phyloP scores from a whole-genome alignment of 1,140 invertebrate species.

The Pomacea maculata region DNA sequence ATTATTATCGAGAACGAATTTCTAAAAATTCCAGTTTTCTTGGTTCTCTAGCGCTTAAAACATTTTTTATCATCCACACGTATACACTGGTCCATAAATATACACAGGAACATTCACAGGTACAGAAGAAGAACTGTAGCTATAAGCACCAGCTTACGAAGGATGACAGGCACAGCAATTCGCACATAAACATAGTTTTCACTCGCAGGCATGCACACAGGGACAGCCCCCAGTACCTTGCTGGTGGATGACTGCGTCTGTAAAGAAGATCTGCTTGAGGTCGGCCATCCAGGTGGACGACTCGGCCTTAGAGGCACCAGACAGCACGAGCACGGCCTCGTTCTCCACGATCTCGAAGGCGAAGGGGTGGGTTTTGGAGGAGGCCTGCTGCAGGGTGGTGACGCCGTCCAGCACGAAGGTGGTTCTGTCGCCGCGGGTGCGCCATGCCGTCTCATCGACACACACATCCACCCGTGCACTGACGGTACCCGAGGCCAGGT shows the following conservation, averaged over 20 bases:
- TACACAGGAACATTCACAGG: not conserved
- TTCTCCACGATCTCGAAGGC: conserved; percentile 48
- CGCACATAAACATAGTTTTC: not conserved
- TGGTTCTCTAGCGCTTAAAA: too few relatives aligned
- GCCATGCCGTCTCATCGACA: conserved; percentile 29
- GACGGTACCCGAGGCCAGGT: conserved; percentile 34
- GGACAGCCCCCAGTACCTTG: conserved; percentile 19
- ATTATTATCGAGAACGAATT: too few relatives aligned
- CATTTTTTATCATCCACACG: not conserved
- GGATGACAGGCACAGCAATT: not conserved
- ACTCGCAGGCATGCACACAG: not conserved
- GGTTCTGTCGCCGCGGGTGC: conserved; percentile 27
- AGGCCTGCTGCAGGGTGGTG: conserved; percentile 34
- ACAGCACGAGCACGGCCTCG: conserved; percentile 39
- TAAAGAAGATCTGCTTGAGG: conserved; percentile 41
- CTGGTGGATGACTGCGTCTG: conserved; percentile 14
- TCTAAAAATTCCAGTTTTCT: too few relatives aligned
- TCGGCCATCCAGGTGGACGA: conserved; percentile 40
- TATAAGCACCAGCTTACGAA: not conserved
- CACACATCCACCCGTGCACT: conserved; percentile 44
- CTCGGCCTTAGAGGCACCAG: conserved; percentile 36
- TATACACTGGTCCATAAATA: not conserved
- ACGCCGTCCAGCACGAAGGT: conserved; percentile 48
- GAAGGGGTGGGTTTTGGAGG: conserved; percentile 41
- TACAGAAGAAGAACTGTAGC: too few relatives aligned